Base-by-base conservation (phyloP, 1,140 invertebrate genomes). In the Drosophila takahashii region DNA sequence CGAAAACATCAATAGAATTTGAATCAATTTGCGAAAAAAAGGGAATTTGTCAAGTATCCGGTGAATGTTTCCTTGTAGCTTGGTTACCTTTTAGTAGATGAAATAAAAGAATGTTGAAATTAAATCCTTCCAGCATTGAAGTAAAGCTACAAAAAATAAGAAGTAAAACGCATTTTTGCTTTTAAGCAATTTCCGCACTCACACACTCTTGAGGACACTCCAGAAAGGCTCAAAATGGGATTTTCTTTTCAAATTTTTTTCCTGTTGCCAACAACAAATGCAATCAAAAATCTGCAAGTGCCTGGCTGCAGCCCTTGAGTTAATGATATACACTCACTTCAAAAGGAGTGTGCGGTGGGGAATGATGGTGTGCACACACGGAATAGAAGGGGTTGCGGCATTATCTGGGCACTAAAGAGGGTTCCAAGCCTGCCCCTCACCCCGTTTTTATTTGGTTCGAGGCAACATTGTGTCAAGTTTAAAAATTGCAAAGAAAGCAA, bases 251-350 rank as follows among this genome's bases (percentile, higher is more conserved):
- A 39, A 47, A 15, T 56, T 65, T 32, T 11, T n/a, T 45, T 37
- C 42, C 65, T 47, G 64, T 70, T 70, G 51, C 50, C 51, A 52
- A 44, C 67, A 65, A 72, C 57, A 72, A 85, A 86, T 71, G 73
- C 77, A 84, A 84, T 84, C 61, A 86, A 81, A 81, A 71, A 70
- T 71, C 70, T 75, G 78, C 83, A 72, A 87, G 81, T 84, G 81
- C 61, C 73, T 84, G 81, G 45, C 74, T 76, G 67, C 78, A 81
- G 65, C 66, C 65, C 83, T 86, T 34, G 75, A 86, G 83, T 86
- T 86, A 86, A 86, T 86, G 84, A 86, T 86, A 86, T 89, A 86
- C 84, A 87, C 79, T 87, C 84, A 79, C 83, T 87, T 86, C 74
- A 87, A 71, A 61, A 58, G 73, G 64, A 61, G 75, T 69, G 62